Conservation (phyloP, 2,113 vertebrate genomes). For the Pseudorectes ferrugineus region DNA sequence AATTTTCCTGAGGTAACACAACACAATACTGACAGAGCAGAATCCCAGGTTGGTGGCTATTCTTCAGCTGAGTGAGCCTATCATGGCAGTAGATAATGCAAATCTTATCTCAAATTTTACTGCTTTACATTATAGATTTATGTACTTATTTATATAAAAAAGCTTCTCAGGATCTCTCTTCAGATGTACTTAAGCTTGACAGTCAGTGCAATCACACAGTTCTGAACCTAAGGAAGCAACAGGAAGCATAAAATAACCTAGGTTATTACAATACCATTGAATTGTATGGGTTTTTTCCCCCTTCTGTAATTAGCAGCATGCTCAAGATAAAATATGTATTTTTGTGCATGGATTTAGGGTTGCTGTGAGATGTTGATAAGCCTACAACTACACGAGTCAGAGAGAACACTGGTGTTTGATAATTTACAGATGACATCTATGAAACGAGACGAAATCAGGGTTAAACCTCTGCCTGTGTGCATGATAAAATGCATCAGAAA, state of each 20-base stretch:
- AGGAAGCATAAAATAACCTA: background rate
- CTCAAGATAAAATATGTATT: background rate
- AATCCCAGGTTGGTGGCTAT: accelerated
- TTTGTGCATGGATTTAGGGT: background rate
- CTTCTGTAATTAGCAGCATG: background rate
- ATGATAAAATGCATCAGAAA: background rate
- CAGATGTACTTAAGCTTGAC: background rate
- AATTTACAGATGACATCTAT: background rate
- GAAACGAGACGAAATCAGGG: background rate
- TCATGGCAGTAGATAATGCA: background rate
- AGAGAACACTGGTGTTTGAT: background rate
- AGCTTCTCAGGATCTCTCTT: background rate
- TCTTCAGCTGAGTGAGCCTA: background rate
- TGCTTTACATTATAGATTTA: background rate
- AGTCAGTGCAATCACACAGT: background rate
- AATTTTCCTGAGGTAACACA: background rate
- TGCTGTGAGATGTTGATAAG: background rate
- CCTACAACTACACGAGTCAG: background rate
- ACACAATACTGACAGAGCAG: background rate
- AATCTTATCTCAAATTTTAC: background rate
- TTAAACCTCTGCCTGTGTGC: background rate
- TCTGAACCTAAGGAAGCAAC: background rate
- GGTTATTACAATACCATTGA: background rate
- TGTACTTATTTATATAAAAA: background rate
- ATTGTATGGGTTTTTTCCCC: accelerated